phyloP scores from a whole-genome alignment of 1,140 invertebrate species.

The Saccostrea echinata region DNA sequence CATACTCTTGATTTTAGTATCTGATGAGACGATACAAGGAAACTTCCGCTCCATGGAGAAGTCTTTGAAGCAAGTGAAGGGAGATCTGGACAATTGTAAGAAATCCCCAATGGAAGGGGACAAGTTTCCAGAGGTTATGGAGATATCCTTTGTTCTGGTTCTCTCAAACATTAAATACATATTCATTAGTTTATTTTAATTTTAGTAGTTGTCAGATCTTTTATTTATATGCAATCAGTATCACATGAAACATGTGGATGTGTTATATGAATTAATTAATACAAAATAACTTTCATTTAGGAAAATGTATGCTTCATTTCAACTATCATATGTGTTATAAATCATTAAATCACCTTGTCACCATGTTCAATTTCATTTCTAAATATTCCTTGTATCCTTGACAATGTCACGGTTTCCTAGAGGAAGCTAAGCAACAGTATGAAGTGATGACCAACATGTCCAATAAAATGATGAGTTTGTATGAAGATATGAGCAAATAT shows the following conservation, averaged over 20 bases:
- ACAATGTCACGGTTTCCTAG: slow-evolving; percentile 69
- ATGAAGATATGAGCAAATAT: slow-evolving; percentile 92
- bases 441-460: slow-evolving; percentile 95
- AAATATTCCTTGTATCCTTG: slow-evolving; percentile 62
- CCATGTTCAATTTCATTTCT: too few species aligned
- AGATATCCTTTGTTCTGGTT: slow-evolving; percentile 41
- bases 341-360: too few species aligned
- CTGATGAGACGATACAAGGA: slow-evolving; percentile 40
- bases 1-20: slow-evolving; percentile 17
- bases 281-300: too few species aligned
- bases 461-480: slow-evolving; percentile 94
- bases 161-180: not conserved
- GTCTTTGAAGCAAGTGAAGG: slow-evolving; percentile 36
- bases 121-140: slow-evolving; percentile 51
- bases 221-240: too few species aligned
- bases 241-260: too few species aligned
- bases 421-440: slow-evolving; percentile 89
- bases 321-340: too few species aligned
- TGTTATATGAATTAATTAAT: too few species aligned
- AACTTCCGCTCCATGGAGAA: slow-evolving; percentile 41
- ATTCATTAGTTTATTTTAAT: too few species aligned
- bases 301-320: too few species aligned
- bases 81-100: slow-evolving; percentile 36
- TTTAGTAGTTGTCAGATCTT: too few species aligned
- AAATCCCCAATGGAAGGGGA: slow-evolving; percentile 40